Conservation (phyloP, 2,797 vertebrate genomes). For the Sylvilagus floridanus region DNA sequence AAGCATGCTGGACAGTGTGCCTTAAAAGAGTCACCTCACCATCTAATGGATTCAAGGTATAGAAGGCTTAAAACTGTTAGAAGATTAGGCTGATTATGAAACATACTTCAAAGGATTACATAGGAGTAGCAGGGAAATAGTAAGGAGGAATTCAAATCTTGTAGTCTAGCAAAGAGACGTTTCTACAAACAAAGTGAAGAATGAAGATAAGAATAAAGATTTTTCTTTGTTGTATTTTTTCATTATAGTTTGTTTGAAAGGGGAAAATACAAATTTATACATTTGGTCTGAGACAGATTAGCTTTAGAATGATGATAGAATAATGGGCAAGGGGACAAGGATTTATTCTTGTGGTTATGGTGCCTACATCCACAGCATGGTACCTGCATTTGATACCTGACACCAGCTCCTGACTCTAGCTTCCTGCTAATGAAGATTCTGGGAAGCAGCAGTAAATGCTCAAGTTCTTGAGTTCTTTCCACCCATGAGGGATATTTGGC, state of each 20-base stretch:
- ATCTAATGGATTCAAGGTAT: background rate
- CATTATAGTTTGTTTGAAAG: background rate
- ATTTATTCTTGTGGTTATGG: too few species aligned
- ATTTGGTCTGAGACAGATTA: background rate
- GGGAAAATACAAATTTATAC: background rate
- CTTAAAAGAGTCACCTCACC: constrained; percentile 33
- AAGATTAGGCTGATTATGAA: constrained; percentile 21
- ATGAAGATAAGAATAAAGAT: background rate
- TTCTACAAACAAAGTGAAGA: background rate
- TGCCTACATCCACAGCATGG: too few species aligned
- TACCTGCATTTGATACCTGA: too few species aligned
- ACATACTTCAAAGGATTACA: background rate
- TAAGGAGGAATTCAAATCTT: background rate
- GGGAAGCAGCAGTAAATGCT: too few species aligned
- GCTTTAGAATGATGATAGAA: background rate
- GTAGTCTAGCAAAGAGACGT: background rate
- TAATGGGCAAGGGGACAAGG: too few species aligned
- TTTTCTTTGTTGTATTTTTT: background rate
- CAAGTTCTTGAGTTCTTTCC: too few species aligned
- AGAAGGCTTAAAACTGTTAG: background rate
- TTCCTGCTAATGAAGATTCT: too few species aligned
- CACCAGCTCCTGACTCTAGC: too few species aligned
- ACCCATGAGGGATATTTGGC: too few species aligned
- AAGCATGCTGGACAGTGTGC: background rate
- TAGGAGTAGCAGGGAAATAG: background rate